Conservation (phyloP, 1,140 invertebrate species). For the Bombyx mandarina region DNA sequence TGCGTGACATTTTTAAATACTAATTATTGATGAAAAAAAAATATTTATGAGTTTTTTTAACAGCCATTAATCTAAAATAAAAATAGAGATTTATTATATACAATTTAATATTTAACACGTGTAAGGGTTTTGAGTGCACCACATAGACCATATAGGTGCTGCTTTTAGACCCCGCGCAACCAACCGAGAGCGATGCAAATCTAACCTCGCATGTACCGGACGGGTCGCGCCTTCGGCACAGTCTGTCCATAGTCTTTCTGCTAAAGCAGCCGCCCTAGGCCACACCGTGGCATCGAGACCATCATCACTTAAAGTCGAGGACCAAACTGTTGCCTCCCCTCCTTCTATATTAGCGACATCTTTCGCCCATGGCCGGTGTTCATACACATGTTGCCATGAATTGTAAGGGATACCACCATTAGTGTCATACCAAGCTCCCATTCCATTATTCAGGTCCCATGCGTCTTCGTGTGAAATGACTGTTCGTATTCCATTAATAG, state of each 20-base stretch:
- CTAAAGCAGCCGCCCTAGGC: slow-evolving; percentile 79
- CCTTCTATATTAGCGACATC: slow-evolving; percentile 66
- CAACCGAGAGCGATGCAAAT: slow-evolving; percentile 75
- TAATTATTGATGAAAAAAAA: no score
- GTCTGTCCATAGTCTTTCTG: slow-evolving; percentile 73
- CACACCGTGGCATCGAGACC: slow-evolving; percentile 75
- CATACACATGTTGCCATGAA: slow-evolving; percentile 85
- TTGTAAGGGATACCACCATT: slow-evolving; percentile 81
- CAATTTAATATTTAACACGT: slow-evolving; percentile 18
- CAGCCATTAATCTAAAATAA: background rate
- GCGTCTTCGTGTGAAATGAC: slow-evolving; percentile 85
- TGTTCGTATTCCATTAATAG: slow-evolving; percentile 79
- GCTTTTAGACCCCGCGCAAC: slow-evolving; percentile 73
- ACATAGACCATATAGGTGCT: slow-evolving; percentile 79
- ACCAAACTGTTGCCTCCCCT: slow-evolving; percentile 80
- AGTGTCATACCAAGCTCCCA: slow-evolving; percentile 79
- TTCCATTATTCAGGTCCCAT: slow-evolving; percentile 87
- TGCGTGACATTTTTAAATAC: no score
- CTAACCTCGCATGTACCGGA: slow-evolving; percentile 75
- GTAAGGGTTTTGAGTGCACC: slow-evolving; percentile 78
- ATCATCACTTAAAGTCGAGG: slow-evolving; percentile 72
- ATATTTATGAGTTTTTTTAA: no score
- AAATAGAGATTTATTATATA: background rate
- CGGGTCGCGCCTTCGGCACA: slow-evolving; percentile 35
- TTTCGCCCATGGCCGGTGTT: slow-evolving; percentile 79